A percentile compares a stretch with the other conserved stretches of the same genome.
Evolutionary conservation across 2,113 vertebrate species (phyloP).

Genomic region (Gallinago jamesoni): DNA sequence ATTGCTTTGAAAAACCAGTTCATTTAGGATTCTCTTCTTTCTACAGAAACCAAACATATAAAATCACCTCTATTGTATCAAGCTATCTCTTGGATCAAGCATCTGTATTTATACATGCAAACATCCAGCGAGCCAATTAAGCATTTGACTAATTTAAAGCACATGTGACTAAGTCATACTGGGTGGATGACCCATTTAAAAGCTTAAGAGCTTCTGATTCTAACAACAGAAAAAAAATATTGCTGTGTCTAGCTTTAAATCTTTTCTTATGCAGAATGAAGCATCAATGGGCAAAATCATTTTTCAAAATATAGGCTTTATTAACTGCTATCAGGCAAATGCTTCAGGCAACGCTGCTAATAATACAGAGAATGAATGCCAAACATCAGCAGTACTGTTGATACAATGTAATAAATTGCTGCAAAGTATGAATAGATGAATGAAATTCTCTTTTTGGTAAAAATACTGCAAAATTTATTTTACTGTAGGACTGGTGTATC

Average conservation of each 20-base stretch:
- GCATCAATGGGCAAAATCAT: neutral
- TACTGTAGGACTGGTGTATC: neutral
- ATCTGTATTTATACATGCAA: constrained; percentile 1
- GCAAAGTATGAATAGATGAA: neutral
- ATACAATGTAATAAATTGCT: neutral
- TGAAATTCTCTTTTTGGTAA: neutral
- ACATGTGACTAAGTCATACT: constrained; percentile 18
- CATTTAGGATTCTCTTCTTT: neutral
- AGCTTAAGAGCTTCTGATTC: neutral
- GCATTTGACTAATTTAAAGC: constrained; percentile 27
- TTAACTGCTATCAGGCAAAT: neutral
- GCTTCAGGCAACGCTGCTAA: neutral
- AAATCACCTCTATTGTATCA: neutral
- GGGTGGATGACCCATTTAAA: constrained; percentile 22
- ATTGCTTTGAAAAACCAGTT: neutral
- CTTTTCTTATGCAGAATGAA: neutral
- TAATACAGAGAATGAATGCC: neutral
- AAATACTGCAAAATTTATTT: neutral
- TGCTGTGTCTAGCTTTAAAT: neutral
- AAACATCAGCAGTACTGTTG: neutral
- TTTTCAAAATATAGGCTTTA: neutral
- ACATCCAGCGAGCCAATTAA: constrained; percentile 34
- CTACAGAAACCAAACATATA: neutral
- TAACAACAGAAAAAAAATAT: neutral
- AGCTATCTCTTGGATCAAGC: constrained; percentile 15